Evolutionary conservation across 2,113 vertebrate genomes (phyloP).

Genomic region (Speoplatyrhinus poulsoni): DNA sequence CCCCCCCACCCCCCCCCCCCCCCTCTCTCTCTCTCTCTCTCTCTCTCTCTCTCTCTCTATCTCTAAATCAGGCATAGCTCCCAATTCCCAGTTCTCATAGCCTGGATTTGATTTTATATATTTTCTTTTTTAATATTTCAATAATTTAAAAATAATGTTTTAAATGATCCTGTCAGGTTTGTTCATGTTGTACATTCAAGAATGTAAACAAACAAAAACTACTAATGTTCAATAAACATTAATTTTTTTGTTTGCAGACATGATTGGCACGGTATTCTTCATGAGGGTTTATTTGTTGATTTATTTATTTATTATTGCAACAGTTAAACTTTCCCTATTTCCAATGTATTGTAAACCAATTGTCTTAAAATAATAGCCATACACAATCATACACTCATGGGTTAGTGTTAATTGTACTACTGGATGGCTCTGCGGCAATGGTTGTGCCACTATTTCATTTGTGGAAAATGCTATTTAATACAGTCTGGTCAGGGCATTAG

Average conservation of each 20-base stretch:
- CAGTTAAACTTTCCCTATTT: too few relatives aligned
- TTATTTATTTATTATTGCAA: too few relatives aligned
- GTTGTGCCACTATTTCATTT: too few relatives aligned
- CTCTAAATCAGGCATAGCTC: background rate
- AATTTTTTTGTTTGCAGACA: conserved; percentile 70
- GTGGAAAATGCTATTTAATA: background rate
- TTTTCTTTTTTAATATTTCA: conserved; percentile 11
- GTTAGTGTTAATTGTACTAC: too few relatives aligned
- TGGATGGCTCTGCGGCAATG: too few relatives aligned
- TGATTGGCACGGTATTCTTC: conserved; percentile 17
- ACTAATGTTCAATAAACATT: conserved; percentile 76
- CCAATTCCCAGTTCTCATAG: conserved; percentile 7
- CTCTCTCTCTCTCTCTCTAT: background rate
- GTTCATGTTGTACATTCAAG: conserved; percentile 74
- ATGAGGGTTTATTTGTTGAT: too few relatives aligned
- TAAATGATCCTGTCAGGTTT: conserved; percentile 47
- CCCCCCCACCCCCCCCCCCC: conserved; percentile 6
- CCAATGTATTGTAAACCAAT: too few relatives aligned
- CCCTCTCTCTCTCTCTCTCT: background rate
- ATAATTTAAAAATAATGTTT: conserved; percentile 38
- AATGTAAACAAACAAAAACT: conserved; percentile 62
- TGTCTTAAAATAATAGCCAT: too few relatives aligned
- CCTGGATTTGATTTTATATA: conserved; percentile 2
- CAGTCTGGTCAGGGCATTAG: background rate
- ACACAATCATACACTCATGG: too few relatives aligned